Conservation (phyloP, 2,113 vertebrate species). For the Clarias batrachus region DNA sequence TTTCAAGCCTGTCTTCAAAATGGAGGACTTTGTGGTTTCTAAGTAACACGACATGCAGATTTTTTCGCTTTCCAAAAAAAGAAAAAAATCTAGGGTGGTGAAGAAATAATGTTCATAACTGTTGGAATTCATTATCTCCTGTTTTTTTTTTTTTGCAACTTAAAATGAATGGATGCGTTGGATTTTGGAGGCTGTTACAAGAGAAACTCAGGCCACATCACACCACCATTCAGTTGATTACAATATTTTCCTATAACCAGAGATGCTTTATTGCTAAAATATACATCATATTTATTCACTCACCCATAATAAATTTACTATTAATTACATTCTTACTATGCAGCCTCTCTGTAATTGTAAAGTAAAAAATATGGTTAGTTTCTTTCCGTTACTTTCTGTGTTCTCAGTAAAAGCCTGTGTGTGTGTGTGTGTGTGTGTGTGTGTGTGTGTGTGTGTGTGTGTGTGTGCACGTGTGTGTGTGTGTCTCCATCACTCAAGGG, state of each 20-base stretch:
- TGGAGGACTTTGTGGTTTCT: background rate
- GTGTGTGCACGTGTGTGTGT: constrained; percentile 14
- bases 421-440: constrained; percentile 5
- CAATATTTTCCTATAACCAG: background rate
- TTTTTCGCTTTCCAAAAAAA: background rate
- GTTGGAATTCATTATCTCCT: background rate
- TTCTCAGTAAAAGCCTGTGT: background rate
- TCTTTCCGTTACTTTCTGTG: background rate
- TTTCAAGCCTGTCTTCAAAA: constrained; percentile 5
- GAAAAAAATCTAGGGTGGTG: background rate
- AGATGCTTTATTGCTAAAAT: background rate
- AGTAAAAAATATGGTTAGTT: too few species aligned
- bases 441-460: constrained; percentile 7
- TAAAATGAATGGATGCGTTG: background rate
- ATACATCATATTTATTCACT: background rate
- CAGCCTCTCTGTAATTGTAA: background rate
- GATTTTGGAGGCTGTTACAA: background rate
- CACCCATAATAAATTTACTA: background rate
- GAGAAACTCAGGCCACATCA: background rate
- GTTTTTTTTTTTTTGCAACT: background rate
- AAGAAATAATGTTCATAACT: background rate
- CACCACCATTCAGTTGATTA: background rate
- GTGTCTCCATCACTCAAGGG: constrained; percentile 47
- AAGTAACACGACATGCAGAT: background rate
- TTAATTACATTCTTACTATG: background rate